Base-by-base conservation (phyloP, 2,797 vertebrate genomes). In the Acestrorhynchus altus region DNA sequence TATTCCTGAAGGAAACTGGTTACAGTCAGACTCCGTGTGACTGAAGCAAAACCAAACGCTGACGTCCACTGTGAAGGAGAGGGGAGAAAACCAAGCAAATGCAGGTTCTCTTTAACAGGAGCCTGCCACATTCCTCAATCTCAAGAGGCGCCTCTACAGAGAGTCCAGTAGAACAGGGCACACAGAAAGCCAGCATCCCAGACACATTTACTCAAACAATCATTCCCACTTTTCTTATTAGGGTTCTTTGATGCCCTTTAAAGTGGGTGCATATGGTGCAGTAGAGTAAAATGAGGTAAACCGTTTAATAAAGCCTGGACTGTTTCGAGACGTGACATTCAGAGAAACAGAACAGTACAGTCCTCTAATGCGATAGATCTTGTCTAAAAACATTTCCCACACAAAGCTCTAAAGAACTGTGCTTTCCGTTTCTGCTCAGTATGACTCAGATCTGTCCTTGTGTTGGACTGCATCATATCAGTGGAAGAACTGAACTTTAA, bases 81-180 rank as follows among this genome's bases (percentile, higher is more conserved):
- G 13, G 49, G 39, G 39, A 72, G 54, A 57, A 8, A 76, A 52
- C 56, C 24, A 42, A 61, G 64, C 28, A 77, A 67, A 83, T 49
- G 66, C 39, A 16, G 26, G 71, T 76, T 84, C 4, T 60, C 64
- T 76, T 81, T 90, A 83, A 81, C 91, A 92, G 76, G 54, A 81
- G 26, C 73, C 74, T 78, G 86, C 57, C 80, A 93, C 87, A 94
- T 93, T 93, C 89, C 87, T 89, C 65, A 51, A 54, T 26, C 76
- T 56, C 80, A 83, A 46, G 73, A 86, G 86, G 73, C 76, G 40
- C 87, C 83, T 85, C 73, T 52, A 52, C 39, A 72, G 39, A 61
- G 56, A 61, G 51, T 57, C 42, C 66, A 72, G 65, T 46, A 54
- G 44, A 76, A 13, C 66, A 69, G 39, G 54, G 57, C 51, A 75